Percentiles rank a stretch among this genome's conserved stretches.
These are phyloP conservation scores for Pseudomyrmex gracilis DNA, from an alignment of 1,140 invertebrate genomes.

Conservation along the genomic window DNA sequence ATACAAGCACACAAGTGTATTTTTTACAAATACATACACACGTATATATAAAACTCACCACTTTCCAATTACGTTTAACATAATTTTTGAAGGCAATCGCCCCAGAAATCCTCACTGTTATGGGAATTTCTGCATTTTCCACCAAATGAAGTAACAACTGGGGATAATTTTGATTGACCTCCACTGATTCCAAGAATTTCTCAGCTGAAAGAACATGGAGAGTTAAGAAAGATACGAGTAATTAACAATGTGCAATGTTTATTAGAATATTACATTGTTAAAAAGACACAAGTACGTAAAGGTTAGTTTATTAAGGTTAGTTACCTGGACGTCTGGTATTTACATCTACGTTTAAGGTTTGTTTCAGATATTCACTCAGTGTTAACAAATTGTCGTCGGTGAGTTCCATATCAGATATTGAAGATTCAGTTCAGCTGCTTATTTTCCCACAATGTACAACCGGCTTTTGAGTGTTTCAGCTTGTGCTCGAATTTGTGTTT, in stretches of 20 bases:
- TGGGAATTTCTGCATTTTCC: conserved; percentile 91
- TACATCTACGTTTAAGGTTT: conserved; percentile 95
- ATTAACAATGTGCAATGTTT: not conserved
- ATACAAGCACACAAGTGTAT: not conserved
- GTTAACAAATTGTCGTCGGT: conserved; percentile 93
- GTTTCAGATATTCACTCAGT: conserved; percentile 93
- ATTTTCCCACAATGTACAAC: not conserved
- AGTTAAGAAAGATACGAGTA: not conserved
- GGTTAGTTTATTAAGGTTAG: conserved; percentile 83
- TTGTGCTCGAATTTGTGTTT: too few relatives aligned
- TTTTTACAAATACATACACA: not conserved
- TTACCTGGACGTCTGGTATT: conserved; percentile 94
- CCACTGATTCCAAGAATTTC: conserved; percentile 95
- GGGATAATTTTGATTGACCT: conserved; percentile 96
- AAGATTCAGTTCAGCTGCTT: not conserved
- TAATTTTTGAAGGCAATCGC: conserved; percentile 98
- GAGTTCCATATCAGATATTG: conserved; percentile 89
- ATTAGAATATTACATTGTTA: not conserved
- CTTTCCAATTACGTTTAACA: conserved; percentile 97
- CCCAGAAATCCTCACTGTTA: conserved; percentile 94
- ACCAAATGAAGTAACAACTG: conserved; percentile 94
- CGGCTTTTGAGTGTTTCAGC: too few relatives aligned
- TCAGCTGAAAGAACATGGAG: conserved; percentile 89
- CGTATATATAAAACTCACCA: conserved; percentile 87
- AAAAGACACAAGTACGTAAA: not conserved